These are phyloP conservation scores for Pogonognathellus flavescens DNA, from an alignment of 1,140 invertebrate genomes.

Conservation along the genomic window DNA sequence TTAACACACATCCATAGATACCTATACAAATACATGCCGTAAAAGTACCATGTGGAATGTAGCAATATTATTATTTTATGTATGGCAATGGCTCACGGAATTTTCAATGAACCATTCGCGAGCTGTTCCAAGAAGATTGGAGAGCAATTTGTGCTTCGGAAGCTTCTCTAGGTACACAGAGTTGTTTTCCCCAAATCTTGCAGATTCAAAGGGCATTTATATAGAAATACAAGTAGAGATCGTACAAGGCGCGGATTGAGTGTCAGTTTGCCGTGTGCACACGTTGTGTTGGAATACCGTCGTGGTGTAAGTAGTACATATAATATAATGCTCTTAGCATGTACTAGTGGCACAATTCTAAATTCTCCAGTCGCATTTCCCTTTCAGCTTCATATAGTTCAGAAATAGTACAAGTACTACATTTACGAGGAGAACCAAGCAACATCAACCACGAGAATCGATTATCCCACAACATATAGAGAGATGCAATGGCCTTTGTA, in stretches of 20 bases:
- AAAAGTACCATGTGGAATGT: background rate
- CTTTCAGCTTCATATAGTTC: background rate
- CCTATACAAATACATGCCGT: too few relatives aligned
- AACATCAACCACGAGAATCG: constrained; percentile 30
- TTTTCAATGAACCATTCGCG: constrained; percentile 42
- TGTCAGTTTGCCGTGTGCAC: too few relatives aligned
- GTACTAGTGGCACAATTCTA: too few relatives aligned
- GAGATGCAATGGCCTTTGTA: constrained; percentile 28
- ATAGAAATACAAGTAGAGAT: background rate
- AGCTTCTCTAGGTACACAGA: background rate
- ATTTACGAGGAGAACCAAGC: background rate
- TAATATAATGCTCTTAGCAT: too few relatives aligned
- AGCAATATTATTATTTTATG: constrained; percentile 39
- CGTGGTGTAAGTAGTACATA: too few relatives aligned
- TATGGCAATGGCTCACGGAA: constrained; percentile 25
- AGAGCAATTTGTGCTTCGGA: constrained; percentile 41
- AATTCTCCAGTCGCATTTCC: too few relatives aligned
- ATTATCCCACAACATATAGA: constrained; percentile 43
- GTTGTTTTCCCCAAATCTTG: background rate
- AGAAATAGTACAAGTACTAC: background rate
- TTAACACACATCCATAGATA: too few relatives aligned
- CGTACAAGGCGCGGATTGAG: too few relatives aligned
- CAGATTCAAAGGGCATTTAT: background rate
- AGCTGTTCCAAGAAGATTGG: constrained; percentile 35
- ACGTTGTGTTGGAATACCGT: too few relatives aligned